Percentiles rank a stretch among this genome's conserved stretches.
These are phyloP conservation scores for Parus major DNA, from an alignment of 2,113 vertebrate species.

Conservation along the genomic window DNA sequence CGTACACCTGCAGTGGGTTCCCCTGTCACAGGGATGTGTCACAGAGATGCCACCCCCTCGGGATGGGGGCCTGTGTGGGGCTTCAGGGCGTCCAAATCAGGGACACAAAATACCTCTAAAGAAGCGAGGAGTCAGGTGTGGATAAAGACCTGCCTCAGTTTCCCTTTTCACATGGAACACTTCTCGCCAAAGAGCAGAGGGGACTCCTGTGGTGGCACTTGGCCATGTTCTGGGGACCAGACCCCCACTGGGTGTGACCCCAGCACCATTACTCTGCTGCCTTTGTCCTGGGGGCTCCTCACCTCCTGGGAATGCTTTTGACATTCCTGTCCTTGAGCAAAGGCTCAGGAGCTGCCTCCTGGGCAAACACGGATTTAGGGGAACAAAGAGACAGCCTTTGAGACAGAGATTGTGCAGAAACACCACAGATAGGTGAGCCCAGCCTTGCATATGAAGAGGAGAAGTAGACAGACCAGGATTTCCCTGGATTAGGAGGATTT, in stretches of 20 bases:
- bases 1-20: rapidly evolving
- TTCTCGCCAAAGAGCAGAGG: background rate
- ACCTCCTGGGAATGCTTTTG: background rate
- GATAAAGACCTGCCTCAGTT: background rate
- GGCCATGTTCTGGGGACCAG: rapidly evolving
- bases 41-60: background rate
- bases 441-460: background rate
- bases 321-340: background rate
- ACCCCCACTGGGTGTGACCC: background rate
- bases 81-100: background rate
- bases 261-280: background rate
- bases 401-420: background rate
- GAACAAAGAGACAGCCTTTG: background rate
- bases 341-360: background rate
- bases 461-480: background rate
- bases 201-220: background rate
- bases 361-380: background rate
- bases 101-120: background rate
- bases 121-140: background rate
- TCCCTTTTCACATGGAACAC: background rate
- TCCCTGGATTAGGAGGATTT: conserved; percentile 5
- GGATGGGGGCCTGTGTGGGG: rapidly evolving
- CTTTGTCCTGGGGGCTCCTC: background rate
- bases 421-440: background rate
- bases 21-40: rapidly evolving